A percentile compares a stretch with the other conserved stretches of the same genome.
These are phyloP conservation scores for Tanytarsus gracilentus DNA, from an alignment of 2,888 invertebrate genomes.

Conservation along the genomic window DNA sequence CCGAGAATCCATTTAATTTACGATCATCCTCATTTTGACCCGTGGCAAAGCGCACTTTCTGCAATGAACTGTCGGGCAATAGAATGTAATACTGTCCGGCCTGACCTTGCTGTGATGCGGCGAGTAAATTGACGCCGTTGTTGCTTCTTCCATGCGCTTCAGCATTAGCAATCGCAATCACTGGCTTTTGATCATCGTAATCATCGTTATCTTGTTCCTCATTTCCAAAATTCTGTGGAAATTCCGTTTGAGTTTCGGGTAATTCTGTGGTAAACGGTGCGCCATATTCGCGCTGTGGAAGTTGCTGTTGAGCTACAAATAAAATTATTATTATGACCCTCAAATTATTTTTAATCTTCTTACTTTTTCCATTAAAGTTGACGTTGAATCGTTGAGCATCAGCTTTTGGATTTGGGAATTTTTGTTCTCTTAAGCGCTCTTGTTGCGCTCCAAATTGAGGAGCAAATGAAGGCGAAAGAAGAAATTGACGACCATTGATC, in stretches of 20 bases:
- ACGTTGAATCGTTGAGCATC: conserved; percentile 13
- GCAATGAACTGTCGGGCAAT: conserved; percentile 40
- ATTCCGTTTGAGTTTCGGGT: conserved; percentile 19
- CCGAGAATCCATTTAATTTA: conserved; percentile 38
- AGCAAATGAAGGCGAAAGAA: conserved; percentile 12
- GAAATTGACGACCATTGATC: conserved; percentile 13
- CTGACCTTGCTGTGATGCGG: conserved; percentile 2
- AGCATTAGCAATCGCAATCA: conserved; percentile 32
- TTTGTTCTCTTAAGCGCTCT: not conserved
- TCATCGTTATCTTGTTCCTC: conserved; percentile 13
- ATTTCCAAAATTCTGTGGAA: conserved; percentile 28
- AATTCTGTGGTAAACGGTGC: conserved; percentile 18
- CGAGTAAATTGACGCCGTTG: not conserved
- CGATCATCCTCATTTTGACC: conserved; percentile 36
- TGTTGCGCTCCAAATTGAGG: conserved; percentile 18
- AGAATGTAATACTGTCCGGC: conserved; percentile 42
- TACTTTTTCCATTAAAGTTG: too few relatives aligned
- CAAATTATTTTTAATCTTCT: not conserved
- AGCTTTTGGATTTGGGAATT: conserved; percentile 18
- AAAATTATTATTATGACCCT: conserved; percentile 31
- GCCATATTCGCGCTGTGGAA: conserved; percentile 19
- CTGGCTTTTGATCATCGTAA: conserved; percentile 31
- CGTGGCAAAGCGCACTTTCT: conserved; percentile 40
- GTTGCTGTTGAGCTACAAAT: too few relatives aligned
- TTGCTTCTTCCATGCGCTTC: conserved; percentile 33